Percentiles rank a stretch among this genome's conserved stretches.
These are phyloP conservation scores for Drosophila lowei DNA, from an alignment of 1,140 invertebrate species.

Conservation along the genomic window DNA sequence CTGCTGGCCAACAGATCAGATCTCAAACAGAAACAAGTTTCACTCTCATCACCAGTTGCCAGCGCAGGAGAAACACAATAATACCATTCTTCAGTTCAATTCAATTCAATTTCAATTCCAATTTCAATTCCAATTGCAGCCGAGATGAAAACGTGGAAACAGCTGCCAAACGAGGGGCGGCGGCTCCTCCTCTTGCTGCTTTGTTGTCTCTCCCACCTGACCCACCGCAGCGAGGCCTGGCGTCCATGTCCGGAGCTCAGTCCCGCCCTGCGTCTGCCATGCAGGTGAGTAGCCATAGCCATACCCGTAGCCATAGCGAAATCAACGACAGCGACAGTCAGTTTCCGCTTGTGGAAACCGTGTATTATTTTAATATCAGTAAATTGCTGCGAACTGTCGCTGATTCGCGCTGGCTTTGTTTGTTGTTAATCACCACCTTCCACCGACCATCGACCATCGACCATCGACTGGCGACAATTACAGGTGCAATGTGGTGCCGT, in stretches of 20 bases:
- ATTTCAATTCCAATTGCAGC: slow-evolving; percentile 51
- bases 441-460: too few species aligned
- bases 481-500: slow-evolving; percentile 83
- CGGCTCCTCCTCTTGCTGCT: slow-evolving; percentile 47
- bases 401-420: slow-evolving; percentile 36
- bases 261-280: slow-evolving; percentile 79
- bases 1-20: slow-evolving; percentile 17
- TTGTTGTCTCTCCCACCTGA: slow-evolving; percentile 50
- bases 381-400: slow-evolving; percentile 49
- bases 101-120: slow-evolving; percentile 50
- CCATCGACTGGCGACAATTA: slow-evolving; percentile 63
- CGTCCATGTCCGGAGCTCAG: slow-evolving; percentile 82
- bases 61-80: slow-evolving; percentile 17
- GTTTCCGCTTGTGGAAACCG: slow-evolving; percentile 35
- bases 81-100: slow-evolving; percentile 30
- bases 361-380: slow-evolving; percentile 68
- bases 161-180: slow-evolving; percentile 47
- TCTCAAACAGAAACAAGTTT: slow-evolving; percentile 48
- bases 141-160: slow-evolving; percentile 63
- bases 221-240: slow-evolving; percentile 68
- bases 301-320: slow-evolving; percentile 9
- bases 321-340: slow-evolving; percentile 3
- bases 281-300: slow-evolving; percentile 69
- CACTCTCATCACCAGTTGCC: slow-evolving; percentile 12
- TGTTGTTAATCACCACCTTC: slow-evolving; percentile 35